Evolutionary conservation across 2,888 invertebrate species (phyloP), one percentile per base, ranked within the genome.

Genomic region (Hyles lineata): DNA sequence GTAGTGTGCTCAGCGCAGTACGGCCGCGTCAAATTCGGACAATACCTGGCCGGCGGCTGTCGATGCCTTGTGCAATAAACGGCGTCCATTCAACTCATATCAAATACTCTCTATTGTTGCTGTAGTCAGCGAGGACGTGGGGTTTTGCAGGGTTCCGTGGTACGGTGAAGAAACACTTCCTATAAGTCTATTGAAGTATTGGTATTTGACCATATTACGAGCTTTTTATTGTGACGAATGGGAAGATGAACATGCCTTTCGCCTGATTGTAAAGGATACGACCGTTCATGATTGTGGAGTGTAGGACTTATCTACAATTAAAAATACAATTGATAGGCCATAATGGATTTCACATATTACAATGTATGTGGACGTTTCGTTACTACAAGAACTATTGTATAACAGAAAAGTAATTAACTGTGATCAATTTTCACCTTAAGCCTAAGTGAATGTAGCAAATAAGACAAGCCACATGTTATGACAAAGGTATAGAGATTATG

Each of bases 1-100:
- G 11, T 43, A 43, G 43, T 11, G 43, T 2, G 15, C 43, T 43
- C 43, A 15, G n/a, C 55, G 55, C n/a, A n/a, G n/a, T 55, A 17
- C 60, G 60, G n/a, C 52, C 52, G 50, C 35, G 17, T 58, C 58
- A 70, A n/a, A 35, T 58, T 21, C 52, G n/a, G 35, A 25, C 29
- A 58, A 21, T 59, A 70, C 23, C 17, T 58, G 59, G 19, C 21
- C 15, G 32, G 17, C 52, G 8, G 23, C 50, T 69, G 71, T 71
- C 62, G 35, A 62, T 29, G 52, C 52, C 29, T 35, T 52, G 60
- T 52, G 50, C 25, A 62, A 71, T 62, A 71, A 62, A 29, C 52
- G 32, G n/a, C 25, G 61, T 43, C 62, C 71, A 21, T 71, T 71
- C 62, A 29, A n/a, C 62, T 61, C 62, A 71, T 50, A 71, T 71